Evolutionary conservation across 2,113 vertebrate genomes (phyloP), one percentile per base, ranked within the genome.

Genomic region (Pollachius pollachius): DNA sequence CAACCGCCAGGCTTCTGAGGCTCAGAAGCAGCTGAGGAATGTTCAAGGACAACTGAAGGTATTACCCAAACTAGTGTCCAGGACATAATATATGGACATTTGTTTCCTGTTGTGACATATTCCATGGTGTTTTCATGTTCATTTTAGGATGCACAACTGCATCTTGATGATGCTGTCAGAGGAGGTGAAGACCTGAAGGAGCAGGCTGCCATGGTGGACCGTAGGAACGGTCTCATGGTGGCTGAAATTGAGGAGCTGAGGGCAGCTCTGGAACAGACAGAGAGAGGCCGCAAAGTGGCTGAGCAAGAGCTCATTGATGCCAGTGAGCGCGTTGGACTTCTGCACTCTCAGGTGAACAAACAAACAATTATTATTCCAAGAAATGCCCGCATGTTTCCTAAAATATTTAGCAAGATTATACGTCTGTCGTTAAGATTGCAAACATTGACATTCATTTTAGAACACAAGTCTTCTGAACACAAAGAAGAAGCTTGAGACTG

Each of bases 41-140:
- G 23, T 23, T 23, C 23, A 23, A 2, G 23, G 23, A 23, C 23
- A 23, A 23, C 23, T 23, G 23, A 23, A 23, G 89, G 76, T 95
- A 71, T 94, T 95, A 78, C 91, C 92, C 64, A 95, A 0, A 94
- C 94, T 81, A 94, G 95, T 78, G 84, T 95, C 41, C 94, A 95
- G 67, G 94, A 92, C 54, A 56, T 41, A 16, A 56, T 15, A 56
- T 56, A 56, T 4, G 17, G 4, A 8, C 13, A 41, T 41, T 41
- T 1, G 4, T 41, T 3, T 41, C 37, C 37, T 41, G 1, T 41
- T 41, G 6, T 8, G 3, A 41, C 37, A 41, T 41, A 3, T 41
- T 41, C 37, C 11, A 11, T 41, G 5, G 37, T 41, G 37, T 11
- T 41, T 41, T 41, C 37, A 56, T 56, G 4, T 56, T 17, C 8